Evolutionary conservation across 2,888 invertebrate genomes (phyloP), one percentile per base, ranked within the genome.

Genomic region (Tetragonula carbonaria): DNA sequence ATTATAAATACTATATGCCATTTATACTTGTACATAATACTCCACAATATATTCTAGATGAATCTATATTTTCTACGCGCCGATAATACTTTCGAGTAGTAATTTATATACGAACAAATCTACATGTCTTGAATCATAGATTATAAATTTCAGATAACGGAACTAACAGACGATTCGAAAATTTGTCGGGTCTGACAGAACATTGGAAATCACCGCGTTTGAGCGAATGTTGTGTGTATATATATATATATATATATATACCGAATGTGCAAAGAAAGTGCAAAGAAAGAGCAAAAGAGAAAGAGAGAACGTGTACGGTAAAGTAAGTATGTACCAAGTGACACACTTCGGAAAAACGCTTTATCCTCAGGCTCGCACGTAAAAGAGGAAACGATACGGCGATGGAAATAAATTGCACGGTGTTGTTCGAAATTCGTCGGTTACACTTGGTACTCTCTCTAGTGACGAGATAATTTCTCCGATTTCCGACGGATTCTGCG

Each of bases 331-430:
- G 82, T 66, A 59, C 57, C 66, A 68, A 75, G 53, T 67, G 86
- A 83, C 88, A 88, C 77, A 85, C 83, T 88, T 88, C 70, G 76
- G 50, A 65, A 80, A 75, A 87, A 62, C 67, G 79, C 74, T 84
- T 67, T 87, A 79, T 68, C 74, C 78, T 78, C 82, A 81, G 84
- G 84, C 81, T 89, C 89, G 80, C 50, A 70, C 76, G 59, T 53
- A 51, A 80, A 75, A 84, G 76, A 65, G 65, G 74, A 76, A 88
- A 88, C 66, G 68, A 73, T 84, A 84, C 70, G 67, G 74, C 63
- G 62, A 38, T 67, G 38, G 71, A 70, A 81, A 68, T 53, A 75
- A 85, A 87, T 84, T 80, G 51, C 45, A 72, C 75, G 57, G 66
- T 77, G 74, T 71, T 75, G 28, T 63, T 70, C 68, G 74, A 65